phyloP scores from a whole-genome alignment of 2,113 vertebrate species.

The Malaclemys terrapin region DNA sequence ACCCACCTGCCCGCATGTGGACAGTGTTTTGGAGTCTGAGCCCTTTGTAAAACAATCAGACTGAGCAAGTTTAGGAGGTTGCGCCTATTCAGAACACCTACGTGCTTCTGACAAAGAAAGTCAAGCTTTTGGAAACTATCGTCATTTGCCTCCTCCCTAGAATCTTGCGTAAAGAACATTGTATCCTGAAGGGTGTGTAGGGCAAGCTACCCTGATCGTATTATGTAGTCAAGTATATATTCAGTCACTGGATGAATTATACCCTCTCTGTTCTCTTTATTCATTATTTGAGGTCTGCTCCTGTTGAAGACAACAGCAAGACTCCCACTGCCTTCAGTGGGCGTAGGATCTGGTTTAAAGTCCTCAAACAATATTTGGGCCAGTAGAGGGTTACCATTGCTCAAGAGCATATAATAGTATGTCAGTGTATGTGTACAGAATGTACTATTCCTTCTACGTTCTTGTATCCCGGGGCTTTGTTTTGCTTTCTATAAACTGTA shows the following conservation, averaged over 20 bases:
- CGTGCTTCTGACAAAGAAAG: neutral
- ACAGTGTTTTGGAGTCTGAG: constrained; percentile 15
- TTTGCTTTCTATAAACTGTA: neutral
- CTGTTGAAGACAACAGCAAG: neutral
- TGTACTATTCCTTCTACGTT: neutral
- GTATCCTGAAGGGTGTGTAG: neutral
- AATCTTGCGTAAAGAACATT: neutral
- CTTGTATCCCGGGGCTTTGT: neutral
- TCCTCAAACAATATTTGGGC: neutral
- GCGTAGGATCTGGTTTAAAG: neutral
- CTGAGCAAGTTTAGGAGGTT: neutral
- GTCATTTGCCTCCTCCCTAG: no score
- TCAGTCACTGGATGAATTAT: neutral
- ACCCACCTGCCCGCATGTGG: neutral
- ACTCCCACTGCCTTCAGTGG: accelerated
- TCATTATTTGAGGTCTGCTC: neutral
- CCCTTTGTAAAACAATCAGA: neutral
- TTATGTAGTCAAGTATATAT: neutral
- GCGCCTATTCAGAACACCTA: neutral
- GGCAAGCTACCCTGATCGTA: neutral
- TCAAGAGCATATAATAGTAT: accelerated
- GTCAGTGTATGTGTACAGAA: neutral
- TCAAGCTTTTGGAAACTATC: neutral
- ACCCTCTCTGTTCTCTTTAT: neutral
- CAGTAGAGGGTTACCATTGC: neutral